Percentiles rank a stretch among this genome's conserved stretches.
Evolutionary conservation across 2,888 invertebrate genomes (phyloP).

Genomic region (Auanema freiburgensis): DNA sequence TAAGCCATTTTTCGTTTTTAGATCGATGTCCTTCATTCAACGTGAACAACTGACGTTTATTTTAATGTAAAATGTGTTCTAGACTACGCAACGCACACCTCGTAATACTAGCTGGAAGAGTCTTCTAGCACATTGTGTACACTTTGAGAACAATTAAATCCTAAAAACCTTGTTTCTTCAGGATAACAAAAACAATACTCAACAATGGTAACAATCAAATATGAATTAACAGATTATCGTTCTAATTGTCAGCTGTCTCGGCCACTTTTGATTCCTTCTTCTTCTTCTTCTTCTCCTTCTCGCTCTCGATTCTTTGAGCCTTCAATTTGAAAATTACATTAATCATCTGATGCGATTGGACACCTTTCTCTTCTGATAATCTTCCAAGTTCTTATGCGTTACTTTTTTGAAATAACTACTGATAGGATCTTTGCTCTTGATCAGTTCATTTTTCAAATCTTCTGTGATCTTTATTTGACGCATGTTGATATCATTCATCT

Average conservation of each 20-base stretch:
- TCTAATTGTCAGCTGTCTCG: neutral
- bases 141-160: too few species aligned
- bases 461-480: neutral
- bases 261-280: conserved; percentile 12
- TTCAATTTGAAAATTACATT: conserved; percentile 10
- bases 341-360: neutral
- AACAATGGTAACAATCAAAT: too few species aligned
- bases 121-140: too few species aligned
- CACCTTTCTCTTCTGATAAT: conserved; percentile 43
- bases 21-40: too few species aligned
- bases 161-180: too few species aligned
- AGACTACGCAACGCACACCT: too few species aligned
- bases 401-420: conserved; percentile 37
- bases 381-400: conserved; percentile 34
- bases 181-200: too few species aligned
- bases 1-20: too few species aligned
- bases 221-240: too few species aligned
- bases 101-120: too few species aligned
- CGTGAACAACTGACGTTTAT: too few species aligned
- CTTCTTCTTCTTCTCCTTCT: conserved; percentile 26
- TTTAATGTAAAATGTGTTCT: too few species aligned
- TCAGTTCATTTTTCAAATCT: conserved; percentile 7
- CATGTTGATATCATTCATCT: neutral
- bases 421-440: conserved; percentile 25
- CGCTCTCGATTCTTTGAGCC: conserved; percentile 31